Conservation (phyloP, 2,797 vertebrate species). For the Acrossocheilus fasciatus region DNA sequence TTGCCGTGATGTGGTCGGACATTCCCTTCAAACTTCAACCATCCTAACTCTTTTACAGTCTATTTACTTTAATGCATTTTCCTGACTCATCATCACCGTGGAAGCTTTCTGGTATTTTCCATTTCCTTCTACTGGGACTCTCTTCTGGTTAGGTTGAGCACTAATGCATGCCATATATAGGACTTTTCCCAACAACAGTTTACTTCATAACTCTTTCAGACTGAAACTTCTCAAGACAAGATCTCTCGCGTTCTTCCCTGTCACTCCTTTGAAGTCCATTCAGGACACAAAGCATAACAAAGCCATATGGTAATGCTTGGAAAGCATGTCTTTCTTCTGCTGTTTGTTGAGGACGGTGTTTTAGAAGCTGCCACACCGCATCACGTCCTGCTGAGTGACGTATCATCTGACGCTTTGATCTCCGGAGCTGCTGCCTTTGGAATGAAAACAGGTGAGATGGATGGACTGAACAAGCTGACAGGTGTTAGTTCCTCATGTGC, state of each 20-base stretch:
- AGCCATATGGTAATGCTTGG: conserved; percentile 76
- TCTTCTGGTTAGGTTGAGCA: background rate
- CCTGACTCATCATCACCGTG: conserved; percentile 31
- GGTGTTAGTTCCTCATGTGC: conserved; percentile 51
- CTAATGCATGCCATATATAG: background rate
- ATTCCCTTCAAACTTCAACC: conserved; percentile 65
- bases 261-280: conserved; percentile 42
- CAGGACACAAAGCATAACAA: conserved; percentile 42
- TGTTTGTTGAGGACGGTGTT: conserved; percentile 70
- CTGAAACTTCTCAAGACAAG: background rate
- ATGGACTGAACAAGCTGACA: conserved; percentile 55
- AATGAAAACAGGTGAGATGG: conserved; percentile 72
- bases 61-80: conserved; percentile 48
- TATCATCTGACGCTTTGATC: conserved; percentile 72
- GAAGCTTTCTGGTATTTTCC: conserved; percentile 29
- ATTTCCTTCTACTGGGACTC: background rate
- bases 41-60: conserved; percentile 67
- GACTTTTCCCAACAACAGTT: background rate
- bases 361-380: conserved; percentile 75
- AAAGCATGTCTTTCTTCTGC: conserved; percentile 56
- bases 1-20: conserved; percentile 67
- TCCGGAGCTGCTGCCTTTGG: conserved; percentile 58
- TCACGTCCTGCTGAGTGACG: conserved; percentile 54
- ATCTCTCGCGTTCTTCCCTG: conserved; percentile 18
- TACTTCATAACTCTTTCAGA: background rate